Percentiles rank a stretch among this genome's conserved stretches.
These are phyloP conservation scores for Bembecia ichneumoniformis DNA, from an alignment of 2,888 invertebrate genomes.

Conservation along the genomic window DNA sequence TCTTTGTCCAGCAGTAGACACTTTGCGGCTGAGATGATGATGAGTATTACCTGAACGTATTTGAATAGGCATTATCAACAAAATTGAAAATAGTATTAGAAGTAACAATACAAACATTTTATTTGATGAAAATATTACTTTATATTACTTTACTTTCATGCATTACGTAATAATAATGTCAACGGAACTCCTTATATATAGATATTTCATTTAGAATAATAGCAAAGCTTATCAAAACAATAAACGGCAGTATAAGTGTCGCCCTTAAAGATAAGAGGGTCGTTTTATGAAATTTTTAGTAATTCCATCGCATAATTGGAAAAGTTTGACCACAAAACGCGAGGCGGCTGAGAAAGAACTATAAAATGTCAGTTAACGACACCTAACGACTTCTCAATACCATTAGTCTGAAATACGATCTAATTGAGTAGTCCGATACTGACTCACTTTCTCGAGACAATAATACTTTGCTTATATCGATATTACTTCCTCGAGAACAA, in stretches of 20 bases:
- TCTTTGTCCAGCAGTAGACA: too few relatives aligned
- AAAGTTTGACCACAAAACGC: conserved; percentile 39
- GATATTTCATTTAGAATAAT: neutral
- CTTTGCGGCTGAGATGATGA: too few relatives aligned
- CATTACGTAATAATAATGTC: too few relatives aligned
- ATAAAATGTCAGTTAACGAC: conserved; percentile 51
- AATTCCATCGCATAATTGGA: conserved; percentile 44
- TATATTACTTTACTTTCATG: too few relatives aligned
- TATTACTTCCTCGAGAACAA: neutral
- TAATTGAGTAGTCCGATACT: conserved; percentile 5
- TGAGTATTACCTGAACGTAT: too few relatives aligned
- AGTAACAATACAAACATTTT: too few relatives aligned
- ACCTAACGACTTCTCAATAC: conserved; percentile 46
- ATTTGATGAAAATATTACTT: too few relatives aligned
- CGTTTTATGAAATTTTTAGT: conserved; percentile 41
- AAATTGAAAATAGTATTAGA: too few relatives aligned
- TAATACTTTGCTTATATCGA: conserved; percentile 3
- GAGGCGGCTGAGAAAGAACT: conserved; percentile 38
- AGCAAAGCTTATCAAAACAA: neutral
- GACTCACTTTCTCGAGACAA: neutral
- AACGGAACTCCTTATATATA: too few relatives aligned
- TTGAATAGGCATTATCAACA: too few relatives aligned
- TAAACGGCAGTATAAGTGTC: neutral
- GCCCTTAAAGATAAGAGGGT: conserved; percentile 17
- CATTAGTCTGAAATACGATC: conserved; percentile 44